Percentiles rank a stretch among this genome's conserved stretches.
phyloP scores from a whole-genome alignment of 2,797 vertebrate genomes.

The Scolopax bukidnonensis region DNA sequence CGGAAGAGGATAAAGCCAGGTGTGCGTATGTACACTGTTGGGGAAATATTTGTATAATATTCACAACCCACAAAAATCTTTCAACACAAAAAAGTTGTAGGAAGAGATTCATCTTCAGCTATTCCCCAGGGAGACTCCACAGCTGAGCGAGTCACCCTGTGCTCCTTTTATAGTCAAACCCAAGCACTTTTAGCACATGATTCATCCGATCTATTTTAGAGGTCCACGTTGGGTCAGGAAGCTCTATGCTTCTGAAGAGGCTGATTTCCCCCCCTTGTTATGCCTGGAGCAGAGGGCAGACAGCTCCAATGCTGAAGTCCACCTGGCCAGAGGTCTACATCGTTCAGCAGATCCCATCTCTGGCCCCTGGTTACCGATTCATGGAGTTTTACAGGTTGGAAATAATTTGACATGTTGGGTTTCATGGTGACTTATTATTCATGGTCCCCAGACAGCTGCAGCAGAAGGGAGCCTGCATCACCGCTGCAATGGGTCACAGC shows the following conservation, averaged over 20 bases:
- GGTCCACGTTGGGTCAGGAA: background rate
- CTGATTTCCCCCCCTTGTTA: background rate
- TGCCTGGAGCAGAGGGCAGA: background rate
- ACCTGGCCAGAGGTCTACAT: background rate
- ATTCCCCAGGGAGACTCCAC: background rate
- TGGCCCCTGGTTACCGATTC: background rate
- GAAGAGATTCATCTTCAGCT: constrained; percentile 13
- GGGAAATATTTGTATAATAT: background rate
- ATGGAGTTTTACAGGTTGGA: background rate
- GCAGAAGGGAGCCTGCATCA: background rate
- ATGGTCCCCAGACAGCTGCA: accelerated
- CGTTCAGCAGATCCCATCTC: background rate
- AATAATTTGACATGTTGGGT: background rate
- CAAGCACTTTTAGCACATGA: background rate
- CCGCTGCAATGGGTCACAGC: accelerated
- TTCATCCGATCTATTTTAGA: background rate
- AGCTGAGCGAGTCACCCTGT: background rate
- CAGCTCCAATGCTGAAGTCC: background rate
- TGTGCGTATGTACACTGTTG: background rate
- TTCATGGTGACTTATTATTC: background rate
- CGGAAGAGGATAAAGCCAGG: background rate
- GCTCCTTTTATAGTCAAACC: background rate
- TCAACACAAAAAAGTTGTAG: background rate
- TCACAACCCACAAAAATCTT: constrained; percentile 13
- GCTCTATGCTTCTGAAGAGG: accelerated